Base-by-base conservation (phyloP, 2,113 vertebrate genomes). In the Antechinus flavipes region DNA sequence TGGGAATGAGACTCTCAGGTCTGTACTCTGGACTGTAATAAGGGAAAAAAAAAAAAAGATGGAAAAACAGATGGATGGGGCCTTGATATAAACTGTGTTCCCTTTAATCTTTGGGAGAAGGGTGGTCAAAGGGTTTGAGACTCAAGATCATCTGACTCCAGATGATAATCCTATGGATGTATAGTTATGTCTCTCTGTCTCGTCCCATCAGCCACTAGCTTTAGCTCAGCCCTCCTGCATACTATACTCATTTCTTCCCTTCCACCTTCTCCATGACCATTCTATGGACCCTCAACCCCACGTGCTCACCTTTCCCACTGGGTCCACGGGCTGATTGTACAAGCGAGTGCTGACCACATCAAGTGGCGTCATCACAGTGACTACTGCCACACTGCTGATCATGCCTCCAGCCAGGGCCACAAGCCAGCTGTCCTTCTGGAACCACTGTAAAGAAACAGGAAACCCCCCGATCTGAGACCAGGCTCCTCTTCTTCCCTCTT, bases 261-360 rank as follows among this genome's bases (percentile, higher is more conserved):
- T 55, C 16, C 22, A 24, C 0, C 91, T 54, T 0, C 56, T 54
- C 95, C 46, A 25, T 56, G 25, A 0, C 47, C 35, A 7, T 22
- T 93, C 92, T 91, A 8, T 19, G 0, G 1, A n/a, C 23, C 27
- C 26, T 23, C 35, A 0, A 0, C 26, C 27, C 76, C 3, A 2
- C 0, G 84, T 0, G 50, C 99, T 98, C 98, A 99, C 99, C 98
- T 95, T 98, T 91, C 98, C 99, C 2, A 98, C 92, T 8, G 99
- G 96, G 0, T 99, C 99, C 98, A 99, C 99, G 0, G 99, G 99
- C 98, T 99, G 99, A 97, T 99, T 99, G 99, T 99, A 99, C 27
- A 99, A 99, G 12, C 99, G 98, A 0, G 99, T 99, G 97, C 99
- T 99, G 96, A 99, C 98, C 97, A 99, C 99, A 0, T 99, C 99